Evolutionary conservation across 35 echinoderm and acorn worm genomes (phyloP).

Genomic region (Chiridota heheva): DNA sequence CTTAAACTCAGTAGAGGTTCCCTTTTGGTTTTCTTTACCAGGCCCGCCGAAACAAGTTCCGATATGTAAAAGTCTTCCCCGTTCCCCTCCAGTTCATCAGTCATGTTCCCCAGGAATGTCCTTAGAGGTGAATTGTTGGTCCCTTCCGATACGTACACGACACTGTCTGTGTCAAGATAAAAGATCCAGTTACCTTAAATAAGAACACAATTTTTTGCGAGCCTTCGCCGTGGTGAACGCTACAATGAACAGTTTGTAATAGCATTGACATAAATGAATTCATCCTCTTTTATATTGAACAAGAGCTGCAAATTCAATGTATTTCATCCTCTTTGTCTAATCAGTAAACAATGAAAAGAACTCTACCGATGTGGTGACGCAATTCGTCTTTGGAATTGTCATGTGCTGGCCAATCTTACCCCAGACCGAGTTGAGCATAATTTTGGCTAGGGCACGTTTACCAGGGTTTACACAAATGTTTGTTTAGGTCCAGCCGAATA

Average conservation of each 20-base stretch:
- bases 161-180: conserved; percentile 34
- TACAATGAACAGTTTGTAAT: conserved; percentile 38
- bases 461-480: not conserved
- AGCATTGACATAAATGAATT: not conserved
- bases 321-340: not conserved
- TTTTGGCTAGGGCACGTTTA: not conserved
- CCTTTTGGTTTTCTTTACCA: not conserved
- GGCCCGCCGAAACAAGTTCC: conserved; percentile 30
- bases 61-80: conserved; percentile 31
- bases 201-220: conserved; percentile 31
- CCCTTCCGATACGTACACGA: not conserved
- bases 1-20: conserved; percentile 19
- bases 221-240: conserved; percentile 46
- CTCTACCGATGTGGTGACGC: not conserved
- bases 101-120: conserved; percentile 31
- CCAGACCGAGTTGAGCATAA: conserved; percentile 16
- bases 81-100: conserved; percentile 37
- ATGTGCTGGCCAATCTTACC: conserved; percentile 16
- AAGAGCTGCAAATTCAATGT: conserved; percentile 2
- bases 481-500: not conserved
- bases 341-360: conserved; percentile 1
- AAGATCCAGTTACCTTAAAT: not conserved
- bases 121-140: not conserved
- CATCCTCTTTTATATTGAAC: not conserved
- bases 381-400: conserved; percentile 19